Conservation (phyloP, 2,888 invertebrate species). For the Oscheius myriophilus region DNA sequence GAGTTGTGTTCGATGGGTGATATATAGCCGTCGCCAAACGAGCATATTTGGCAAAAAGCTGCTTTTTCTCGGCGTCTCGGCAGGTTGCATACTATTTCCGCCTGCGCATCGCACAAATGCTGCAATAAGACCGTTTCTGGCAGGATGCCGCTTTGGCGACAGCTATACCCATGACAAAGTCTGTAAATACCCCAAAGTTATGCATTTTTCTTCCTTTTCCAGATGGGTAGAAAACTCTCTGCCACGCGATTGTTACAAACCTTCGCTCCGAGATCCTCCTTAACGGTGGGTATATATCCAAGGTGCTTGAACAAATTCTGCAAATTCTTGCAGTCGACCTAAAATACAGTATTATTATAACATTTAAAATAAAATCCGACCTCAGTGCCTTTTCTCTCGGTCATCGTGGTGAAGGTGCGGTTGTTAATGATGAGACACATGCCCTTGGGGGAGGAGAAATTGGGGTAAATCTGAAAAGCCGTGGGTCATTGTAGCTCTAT, state of each 20-base stretch:
- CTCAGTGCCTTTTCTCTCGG: constrained; percentile 60
- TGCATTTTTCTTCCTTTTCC: no score
- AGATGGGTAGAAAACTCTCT: no score
- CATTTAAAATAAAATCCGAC: constrained; percentile 4
- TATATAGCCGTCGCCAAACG: no score
- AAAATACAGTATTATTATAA: neutral
- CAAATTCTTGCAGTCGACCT: constrained; percentile 58
- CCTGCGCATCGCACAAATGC: no score
- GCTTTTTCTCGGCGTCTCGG: no score
- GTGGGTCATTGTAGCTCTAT: neutral
- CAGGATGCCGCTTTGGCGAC: no score
- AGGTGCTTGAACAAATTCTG: constrained; percentile 55
- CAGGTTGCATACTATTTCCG: no score
- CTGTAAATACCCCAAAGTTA: no score
- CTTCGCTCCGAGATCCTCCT: constrained; percentile 57
- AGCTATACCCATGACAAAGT: no score
- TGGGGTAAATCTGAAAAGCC: constrained; percentile 63
- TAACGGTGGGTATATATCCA: constrained; percentile 58
- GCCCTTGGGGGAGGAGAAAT: constrained; percentile 64
- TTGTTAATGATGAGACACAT: constrained; percentile 69
- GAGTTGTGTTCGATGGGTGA: no score
- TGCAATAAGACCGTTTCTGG: no score
- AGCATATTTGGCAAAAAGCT: no score
- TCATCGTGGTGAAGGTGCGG: constrained; percentile 54
- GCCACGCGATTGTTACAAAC: constrained; percentile 30